Evolutionary conservation across 2,113 vertebrate genomes (phyloP).

Genomic region (Manacus vitellinus): DNA sequence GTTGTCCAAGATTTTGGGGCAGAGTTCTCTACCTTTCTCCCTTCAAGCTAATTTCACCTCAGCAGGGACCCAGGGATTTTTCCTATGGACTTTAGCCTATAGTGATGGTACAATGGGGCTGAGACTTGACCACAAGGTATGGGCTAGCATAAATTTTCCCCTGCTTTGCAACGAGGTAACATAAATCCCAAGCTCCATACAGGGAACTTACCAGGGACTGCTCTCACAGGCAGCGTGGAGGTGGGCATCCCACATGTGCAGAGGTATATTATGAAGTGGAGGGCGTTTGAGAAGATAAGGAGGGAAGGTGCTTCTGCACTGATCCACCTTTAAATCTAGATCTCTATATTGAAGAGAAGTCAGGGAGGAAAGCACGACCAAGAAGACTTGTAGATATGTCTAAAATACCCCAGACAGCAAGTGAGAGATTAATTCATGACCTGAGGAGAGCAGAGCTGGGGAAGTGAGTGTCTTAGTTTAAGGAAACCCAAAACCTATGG

Average conservation of each 20-base stretch:
- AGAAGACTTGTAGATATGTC: accelerated
- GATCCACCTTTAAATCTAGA: not conserved
- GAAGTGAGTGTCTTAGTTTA: not conserved
- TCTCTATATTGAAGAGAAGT: not conserved
- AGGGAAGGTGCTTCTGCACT: not conserved
- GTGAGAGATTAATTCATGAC: not conserved
- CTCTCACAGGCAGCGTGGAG: not conserved
- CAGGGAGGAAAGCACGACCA: not conserved
- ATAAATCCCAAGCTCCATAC: not conserved
- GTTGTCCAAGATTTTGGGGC: not conserved
- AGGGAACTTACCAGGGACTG: not conserved
- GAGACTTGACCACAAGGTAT: not conserved
- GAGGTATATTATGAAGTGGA: not conserved
- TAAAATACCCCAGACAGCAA: not conserved
- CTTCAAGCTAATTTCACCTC: not conserved
- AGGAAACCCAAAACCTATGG: not conserved
- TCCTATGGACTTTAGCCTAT: not conserved
- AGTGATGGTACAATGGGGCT: not conserved
- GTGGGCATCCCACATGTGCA: not conserved
- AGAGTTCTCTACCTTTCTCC: not conserved
- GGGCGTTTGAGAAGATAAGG: not conserved
- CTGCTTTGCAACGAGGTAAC: not conserved
- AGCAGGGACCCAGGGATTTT: not conserved
- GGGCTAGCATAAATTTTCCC: not conserved
- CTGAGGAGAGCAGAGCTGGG: not conserved